A percentile compares a stretch with the other conserved stretches of the same genome.
phyloP scores from a whole-genome alignment of 2,113 vertebrate species.

The Ornithorhynchus anatinus region DNA sequence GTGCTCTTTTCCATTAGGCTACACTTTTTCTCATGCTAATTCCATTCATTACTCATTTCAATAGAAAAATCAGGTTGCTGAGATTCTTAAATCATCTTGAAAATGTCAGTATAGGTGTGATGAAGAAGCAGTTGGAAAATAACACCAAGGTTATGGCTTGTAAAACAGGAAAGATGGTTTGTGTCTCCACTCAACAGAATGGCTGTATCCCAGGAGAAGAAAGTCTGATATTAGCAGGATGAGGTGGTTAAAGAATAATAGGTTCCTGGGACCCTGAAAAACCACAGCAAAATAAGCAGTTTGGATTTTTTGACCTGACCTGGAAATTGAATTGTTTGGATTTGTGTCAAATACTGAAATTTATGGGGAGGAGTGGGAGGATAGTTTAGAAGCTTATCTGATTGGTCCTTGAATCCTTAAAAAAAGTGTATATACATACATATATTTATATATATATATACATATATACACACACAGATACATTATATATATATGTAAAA shows the following conservation, averaged over 20 bases:
- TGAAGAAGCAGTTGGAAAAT: too few relatives aligned
- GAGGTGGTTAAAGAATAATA: background rate
- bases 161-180: too few relatives aligned
- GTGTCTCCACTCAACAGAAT: too few relatives aligned
- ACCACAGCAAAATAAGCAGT: background rate
- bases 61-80: too few relatives aligned
- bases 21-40: background rate
- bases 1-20: too few relatives aligned
- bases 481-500: background rate
- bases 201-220: background rate
- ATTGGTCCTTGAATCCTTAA: constrained; percentile 2
- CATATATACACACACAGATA: background rate
- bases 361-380: background rate
- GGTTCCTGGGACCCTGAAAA: background rate
- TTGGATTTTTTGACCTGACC: constrained; percentile 12
- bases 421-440: too few relatives aligned
- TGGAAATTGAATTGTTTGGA: background rate
- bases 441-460: background rate
- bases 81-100: too few relatives aligned
- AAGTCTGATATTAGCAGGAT: background rate
- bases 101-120: too few relatives aligned
- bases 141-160: too few relatives aligned
- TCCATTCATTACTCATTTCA: too few relatives aligned
- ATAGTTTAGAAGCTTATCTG: background rate
- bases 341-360: constrained; percentile 9